A percentile compares a stretch with the other conserved stretches of the same genome.
phyloP scores from a whole-genome alignment of 2,888 invertebrate species.

The Dryobota labecula region DNA sequence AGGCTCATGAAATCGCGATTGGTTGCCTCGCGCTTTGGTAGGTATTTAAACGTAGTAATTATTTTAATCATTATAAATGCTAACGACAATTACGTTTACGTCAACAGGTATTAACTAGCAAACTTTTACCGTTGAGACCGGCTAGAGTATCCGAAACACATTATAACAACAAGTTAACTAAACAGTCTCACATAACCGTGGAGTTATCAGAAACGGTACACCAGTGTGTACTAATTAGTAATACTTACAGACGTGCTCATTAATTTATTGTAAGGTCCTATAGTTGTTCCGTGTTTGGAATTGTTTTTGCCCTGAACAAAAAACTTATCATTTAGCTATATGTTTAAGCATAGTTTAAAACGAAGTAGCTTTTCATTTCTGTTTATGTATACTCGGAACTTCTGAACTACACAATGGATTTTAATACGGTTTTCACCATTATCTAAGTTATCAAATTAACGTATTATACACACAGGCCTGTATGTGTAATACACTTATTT shows the following conservation, averaged over 20 bases:
- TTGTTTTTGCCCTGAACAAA: background rate
- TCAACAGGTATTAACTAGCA: constrained; percentile 7
- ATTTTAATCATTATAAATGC: no score
- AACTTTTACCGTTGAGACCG: constrained; percentile 5
- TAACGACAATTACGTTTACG: background rate
- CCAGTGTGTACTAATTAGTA: constrained; percentile 42
- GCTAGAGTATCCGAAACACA: constrained; percentile 13
- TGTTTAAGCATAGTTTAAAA: no score
- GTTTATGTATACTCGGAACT: no score
- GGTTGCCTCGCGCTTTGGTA: no score
- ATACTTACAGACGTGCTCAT: constrained; percentile 27
- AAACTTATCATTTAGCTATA: background rate
- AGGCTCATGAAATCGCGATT: no score
- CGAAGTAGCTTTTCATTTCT: no score
- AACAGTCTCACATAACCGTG: constrained; percentile 30
- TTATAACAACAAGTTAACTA: constrained; percentile 37
- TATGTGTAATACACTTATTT: no score
- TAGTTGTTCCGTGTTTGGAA: background rate
- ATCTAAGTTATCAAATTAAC: no score
- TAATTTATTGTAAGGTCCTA: constrained; percentile 31
- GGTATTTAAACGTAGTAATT: no score
- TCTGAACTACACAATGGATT: no score
- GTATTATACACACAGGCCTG: no score
- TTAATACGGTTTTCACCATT: no score
- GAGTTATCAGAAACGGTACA: constrained; percentile 39